Conservation (phyloP, 2,888 invertebrate genomes). For the Cataglyphis rosenhaueri region DNA sequence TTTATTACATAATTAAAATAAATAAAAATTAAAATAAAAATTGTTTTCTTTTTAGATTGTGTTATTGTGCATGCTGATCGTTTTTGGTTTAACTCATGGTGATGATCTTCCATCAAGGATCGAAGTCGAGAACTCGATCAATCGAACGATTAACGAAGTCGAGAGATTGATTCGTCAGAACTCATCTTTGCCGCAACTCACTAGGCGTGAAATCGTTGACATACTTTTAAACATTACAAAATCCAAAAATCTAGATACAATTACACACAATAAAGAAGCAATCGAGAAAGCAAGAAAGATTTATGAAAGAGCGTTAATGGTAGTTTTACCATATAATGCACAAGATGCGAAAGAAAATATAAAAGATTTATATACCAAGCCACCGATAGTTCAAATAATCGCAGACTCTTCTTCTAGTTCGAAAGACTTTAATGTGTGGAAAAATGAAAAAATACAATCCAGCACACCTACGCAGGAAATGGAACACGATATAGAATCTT, state of each 20-base stretch:
- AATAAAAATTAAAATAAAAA: too few relatives aligned
- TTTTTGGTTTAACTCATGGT: constrained; percentile 76
- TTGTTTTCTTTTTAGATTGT: constrained; percentile 74
- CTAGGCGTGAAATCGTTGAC: constrained; percentile 89
- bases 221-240: constrained; percentile 89
- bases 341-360: constrained; percentile 87
- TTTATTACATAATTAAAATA: not conserved
- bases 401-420: constrained; percentile 73
- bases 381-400: constrained; percentile 88
- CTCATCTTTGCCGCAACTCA: constrained; percentile 88
- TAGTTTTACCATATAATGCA: constrained; percentile 89
- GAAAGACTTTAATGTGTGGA: not conserved
- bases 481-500: not conserved
- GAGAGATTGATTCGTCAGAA: constrained; percentile 88
- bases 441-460: not conserved
- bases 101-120: constrained; percentile 76
- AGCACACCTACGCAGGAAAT: not conserved
- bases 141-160: constrained; percentile 89
- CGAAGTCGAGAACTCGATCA: constrained; percentile 82
- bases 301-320: constrained; percentile 87
- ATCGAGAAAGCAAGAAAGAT: constrained; percentile 83
- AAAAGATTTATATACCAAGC: constrained; percentile 89
- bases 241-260: constrained; percentile 72
- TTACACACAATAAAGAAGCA: constrained; percentile 77
- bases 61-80: constrained; percentile 76